Base-by-base conservation (phyloP, 2,888 invertebrate species). In the Thymelicus acteon region DNA sequence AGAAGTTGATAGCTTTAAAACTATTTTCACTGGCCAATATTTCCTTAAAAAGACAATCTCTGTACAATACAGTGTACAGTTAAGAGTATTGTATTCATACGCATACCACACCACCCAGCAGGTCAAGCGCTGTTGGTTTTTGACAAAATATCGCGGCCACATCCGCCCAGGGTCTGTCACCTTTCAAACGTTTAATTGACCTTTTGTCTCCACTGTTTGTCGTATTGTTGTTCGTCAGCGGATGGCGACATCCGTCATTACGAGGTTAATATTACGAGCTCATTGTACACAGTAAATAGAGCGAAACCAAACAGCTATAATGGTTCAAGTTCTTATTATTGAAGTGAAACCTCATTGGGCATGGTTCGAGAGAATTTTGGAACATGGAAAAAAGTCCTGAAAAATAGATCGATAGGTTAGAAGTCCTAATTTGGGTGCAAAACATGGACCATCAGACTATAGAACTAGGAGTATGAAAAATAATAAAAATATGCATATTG, bases 191-290 rank as follows among this genome's bases (percentile, higher is more conserved):
- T 24, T 39, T 39, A 58, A 39, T 65, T 47, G 65, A 66, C 65
- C 57, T 49, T 63, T 63, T 31, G 31, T 48, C 31, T 49, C 37
- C 49, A 63, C 8, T 31, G 47, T 24, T 44, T 57, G 44, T 19
- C 19, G 52, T n/a, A 57, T 65, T 44, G 57, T 58, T 24, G 64
- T 47, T 80, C 65, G 79, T 79, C 77, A 80, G 76, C 89, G 91
- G 91, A 91, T 85, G 90, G 75, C 62, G 67, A 79, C 89, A 82
- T 91, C 91, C 91, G 91, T 82, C 80, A 82, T 84, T 77, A 80
- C 81, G 78, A 79, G 78, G 37, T 60, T 60, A 75, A 73, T 80
- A 80, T 80, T 82, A 86, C 54, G 24, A 54, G 54, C 54, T 54
- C 54, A 54, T 87, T 86, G 88, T 87, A 77, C 76, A 76, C 74